Evolutionary conservation across 1,140 invertebrate genomes (phyloP).

Genomic region (Bombus affinis): DNA sequence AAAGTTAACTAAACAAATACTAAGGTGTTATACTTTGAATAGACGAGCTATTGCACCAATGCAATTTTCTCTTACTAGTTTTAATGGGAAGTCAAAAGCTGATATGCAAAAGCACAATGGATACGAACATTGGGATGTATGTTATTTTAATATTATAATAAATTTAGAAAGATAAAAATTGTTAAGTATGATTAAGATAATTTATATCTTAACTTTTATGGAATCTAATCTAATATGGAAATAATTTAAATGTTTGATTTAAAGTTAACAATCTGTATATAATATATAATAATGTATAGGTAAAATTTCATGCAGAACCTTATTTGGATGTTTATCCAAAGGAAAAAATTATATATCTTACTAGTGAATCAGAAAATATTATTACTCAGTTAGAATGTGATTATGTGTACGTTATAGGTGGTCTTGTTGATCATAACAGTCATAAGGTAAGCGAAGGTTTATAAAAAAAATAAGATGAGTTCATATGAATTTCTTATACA

Average conservation of each 20-base stretch:
- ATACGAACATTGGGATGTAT: slow-evolving; percentile 97
- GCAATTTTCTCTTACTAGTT: slow-evolving; percentile 94
- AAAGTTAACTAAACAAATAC: slow-evolving; percentile 96
- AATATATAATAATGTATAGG: slow-evolving; percentile 81
- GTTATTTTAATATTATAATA: slow-evolving; percentile 67
- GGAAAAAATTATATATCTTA: slow-evolving; percentile 94
- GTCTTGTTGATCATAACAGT: slow-evolving; percentile 97
- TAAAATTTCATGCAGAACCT: slow-evolving; percentile 86
- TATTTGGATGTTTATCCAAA: slow-evolving; percentile 89
- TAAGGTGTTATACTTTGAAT: slow-evolving; percentile 96
- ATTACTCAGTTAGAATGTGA: slow-evolving; percentile 89
- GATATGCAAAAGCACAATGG: slow-evolving; percentile 91
- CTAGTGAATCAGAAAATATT: slow-evolving; percentile 96
- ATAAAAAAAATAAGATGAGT: background rate
- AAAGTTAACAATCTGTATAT: background rate
- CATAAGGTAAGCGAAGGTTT: slow-evolving; percentile 88
- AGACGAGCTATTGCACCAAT: slow-evolving; percentile 91
- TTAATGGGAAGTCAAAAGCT: slow-evolving; percentile 87
- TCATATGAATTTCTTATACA: slow-evolving; percentile 26
- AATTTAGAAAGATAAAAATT: background rate
- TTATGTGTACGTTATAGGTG: slow-evolving; percentile 97
- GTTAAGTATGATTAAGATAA: background rate
- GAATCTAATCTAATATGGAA: slow-evolving; percentile 31
- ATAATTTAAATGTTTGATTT: no score
- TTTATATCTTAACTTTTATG: background rate